These are phyloP conservation scores for Drosophila truncata DNA, from an alignment of 1,140 invertebrate species.

Conservation along the genomic window DNA sequence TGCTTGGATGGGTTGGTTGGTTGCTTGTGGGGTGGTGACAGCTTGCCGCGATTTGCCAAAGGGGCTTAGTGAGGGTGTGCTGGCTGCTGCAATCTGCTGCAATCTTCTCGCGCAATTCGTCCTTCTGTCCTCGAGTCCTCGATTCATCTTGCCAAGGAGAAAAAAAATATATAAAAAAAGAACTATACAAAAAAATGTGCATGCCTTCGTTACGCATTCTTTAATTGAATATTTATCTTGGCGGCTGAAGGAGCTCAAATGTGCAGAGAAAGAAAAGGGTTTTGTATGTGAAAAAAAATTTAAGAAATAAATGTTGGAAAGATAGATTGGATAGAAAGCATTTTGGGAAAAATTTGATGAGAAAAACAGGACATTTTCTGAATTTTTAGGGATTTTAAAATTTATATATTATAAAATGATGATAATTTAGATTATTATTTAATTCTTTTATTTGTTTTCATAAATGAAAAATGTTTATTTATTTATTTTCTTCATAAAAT, in stretches of 20 bases:
- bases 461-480: too few species aligned
- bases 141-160: conserved; percentile 55
- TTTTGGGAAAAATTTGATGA: not conserved
- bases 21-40: conserved; percentile 3
- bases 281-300: not conserved
- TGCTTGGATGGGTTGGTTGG: not conserved
- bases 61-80: conserved; percentile 10
- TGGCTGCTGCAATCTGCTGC: conserved; percentile 36
- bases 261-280: conserved; percentile 5
- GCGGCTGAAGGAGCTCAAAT: conserved; percentile 2
- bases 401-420: not conserved
- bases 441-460: too few species aligned
- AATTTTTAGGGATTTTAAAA: not conserved
- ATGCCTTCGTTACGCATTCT: conserved; percentile 44
- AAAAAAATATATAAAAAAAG: not conserved
- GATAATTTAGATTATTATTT: not conserved
- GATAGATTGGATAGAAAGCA: not conserved
- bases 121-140: conserved; percentile 39
- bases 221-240: conserved; percentile 78
- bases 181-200: conserved; percentile 8
- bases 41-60: conserved; percentile 21
- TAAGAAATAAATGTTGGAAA: not conserved
- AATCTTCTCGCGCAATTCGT: conserved; percentile 50
- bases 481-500: too few species aligned
- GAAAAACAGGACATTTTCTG: not conserved